These are phyloP conservation scores for Rhegmatorhina hoffmannsi DNA, from an alignment of 2,113 vertebrate species.

Conservation along the genomic window DNA sequence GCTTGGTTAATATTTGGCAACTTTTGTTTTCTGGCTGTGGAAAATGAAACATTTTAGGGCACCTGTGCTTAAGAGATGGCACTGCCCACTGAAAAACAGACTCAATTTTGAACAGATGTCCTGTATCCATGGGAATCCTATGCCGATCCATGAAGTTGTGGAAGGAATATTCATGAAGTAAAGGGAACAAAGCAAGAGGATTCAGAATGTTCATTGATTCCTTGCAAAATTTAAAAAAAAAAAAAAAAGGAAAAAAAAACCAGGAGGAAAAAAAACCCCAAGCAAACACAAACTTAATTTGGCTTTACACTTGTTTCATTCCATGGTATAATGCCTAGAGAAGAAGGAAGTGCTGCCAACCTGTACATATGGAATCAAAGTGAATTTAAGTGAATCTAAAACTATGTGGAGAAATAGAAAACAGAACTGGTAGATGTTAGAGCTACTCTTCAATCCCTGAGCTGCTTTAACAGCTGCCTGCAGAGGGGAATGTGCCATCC, in stretches of 20 bases:
- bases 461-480: background rate
- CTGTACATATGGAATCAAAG: background rate
- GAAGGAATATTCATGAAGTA: background rate
- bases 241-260: rapidly evolving
- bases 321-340: background rate
- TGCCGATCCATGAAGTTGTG: background rate
- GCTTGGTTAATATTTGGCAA: background rate
- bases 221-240: background rate
- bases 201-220: background rate
- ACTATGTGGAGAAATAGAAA: background rate
- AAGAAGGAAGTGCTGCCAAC: background rate
- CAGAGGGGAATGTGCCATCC: background rate
- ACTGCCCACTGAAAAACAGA: background rate
- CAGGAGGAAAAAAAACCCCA: no score
- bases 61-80: background rate
- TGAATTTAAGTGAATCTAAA: background rate
- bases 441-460: background rate
- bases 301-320: background rate
- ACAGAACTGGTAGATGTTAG: background rate
- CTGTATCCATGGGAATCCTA: background rate
- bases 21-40: background rate
- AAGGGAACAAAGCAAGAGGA: background rate
- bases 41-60: background rate
- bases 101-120: background rate
- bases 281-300: background rate